Base-by-base conservation (phyloP, 2,113 vertebrate genomes). In the Tiliqua scincoides region DNA sequence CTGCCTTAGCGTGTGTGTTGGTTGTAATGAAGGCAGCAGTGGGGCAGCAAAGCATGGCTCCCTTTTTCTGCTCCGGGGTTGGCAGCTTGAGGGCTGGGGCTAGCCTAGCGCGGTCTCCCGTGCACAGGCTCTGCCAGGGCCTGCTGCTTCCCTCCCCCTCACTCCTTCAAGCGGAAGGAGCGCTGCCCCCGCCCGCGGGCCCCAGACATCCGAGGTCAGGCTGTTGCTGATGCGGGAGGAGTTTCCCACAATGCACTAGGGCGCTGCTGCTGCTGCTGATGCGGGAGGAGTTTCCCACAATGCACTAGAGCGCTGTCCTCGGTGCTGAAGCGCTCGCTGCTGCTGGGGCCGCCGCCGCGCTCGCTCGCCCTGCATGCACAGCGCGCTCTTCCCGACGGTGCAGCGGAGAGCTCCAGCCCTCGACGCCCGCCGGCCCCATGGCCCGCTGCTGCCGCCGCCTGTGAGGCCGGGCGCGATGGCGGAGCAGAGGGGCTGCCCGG, bases 251-350 rank as follows among this genome's bases (percentile, higher is more conserved):
- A 98, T 98, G 97, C 97, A 93, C 92, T 92, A 94, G 97, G 95
- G 43, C 95, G 97, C 97, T 97, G 96, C n/a, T n/a, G 94, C 93
- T 71, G 92, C 2, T 88, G 93, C 93, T 91, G 92, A 90, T 74
- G 93, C 91, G 9, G 87, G 82, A 88, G 91, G 93, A 95, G 85
- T 93, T 94, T 96, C 98, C 98, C 98, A 98, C 89, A 96, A 98
- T 98, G 97, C 97, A 93, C 92, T 92, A 94, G 97, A 95, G 43
- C 95, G 97, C 97, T 97, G 96, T 97, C 98, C 97, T 95, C 98
- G 93, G 97, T 99, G 91, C 98, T 98, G 97, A 37, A 93, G 90
- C 68, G 88, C 91, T 71, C 79, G 87, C 32, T 4, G 27, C 72
- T n/a, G 14, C 12, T 32, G 83, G 21, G 17, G 10, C 43, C 1